Percentiles rank a stretch among this genome's conserved stretches.
Evolutionary conservation across 2,797 vertebrate genomes (phyloP).

Genomic region (Darevskia mixta): DNA sequence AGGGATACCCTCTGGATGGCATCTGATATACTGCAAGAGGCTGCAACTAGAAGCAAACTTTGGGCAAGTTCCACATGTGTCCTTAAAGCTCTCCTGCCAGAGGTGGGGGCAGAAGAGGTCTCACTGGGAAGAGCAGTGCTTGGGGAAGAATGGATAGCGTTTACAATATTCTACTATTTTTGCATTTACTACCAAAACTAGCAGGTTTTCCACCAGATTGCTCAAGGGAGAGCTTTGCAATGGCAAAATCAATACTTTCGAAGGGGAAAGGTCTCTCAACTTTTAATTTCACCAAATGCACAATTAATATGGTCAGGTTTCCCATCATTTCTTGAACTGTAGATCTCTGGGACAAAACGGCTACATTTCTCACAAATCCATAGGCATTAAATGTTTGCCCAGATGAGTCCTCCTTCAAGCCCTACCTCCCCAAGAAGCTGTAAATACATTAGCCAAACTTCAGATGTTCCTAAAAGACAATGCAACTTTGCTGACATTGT

Average conservation of each 20-base stretch:
- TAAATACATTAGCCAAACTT: slow-evolving; percentile 49
- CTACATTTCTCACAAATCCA: slow-evolving; percentile 63
- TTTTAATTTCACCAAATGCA: slow-evolving; percentile 60
- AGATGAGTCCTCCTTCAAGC: not conserved
- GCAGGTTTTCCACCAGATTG: slow-evolving; percentile 39
- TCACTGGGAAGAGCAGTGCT: not conserved
- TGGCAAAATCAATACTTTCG: slow-evolving; percentile 45
- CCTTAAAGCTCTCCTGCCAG: not conserved
- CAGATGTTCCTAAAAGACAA: not conserved
- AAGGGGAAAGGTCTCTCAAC: slow-evolving; percentile 15
- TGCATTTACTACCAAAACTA: slow-evolving; percentile 41
- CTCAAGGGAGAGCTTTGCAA: slow-evolving; percentile 46
- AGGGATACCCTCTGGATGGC: not conserved
- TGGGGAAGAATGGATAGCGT: not conserved
- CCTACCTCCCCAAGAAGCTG: slow-evolving; percentile 6
- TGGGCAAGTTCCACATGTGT: not conserved
- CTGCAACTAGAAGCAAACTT: not conserved
- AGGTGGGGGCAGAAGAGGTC: not conserved
- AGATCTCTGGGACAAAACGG: slow-evolving; percentile 48
- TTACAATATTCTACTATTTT: slow-evolving; percentile 23
- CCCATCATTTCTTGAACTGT: slow-evolving; percentile 60
- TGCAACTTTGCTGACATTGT: slow-evolving; percentile 39
- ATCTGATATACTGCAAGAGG: not conserved
- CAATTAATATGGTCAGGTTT: slow-evolving; percentile 57
- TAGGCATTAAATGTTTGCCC: slow-evolving; percentile 65